Percentiles rank a stretch among this genome's conserved stretches.
Conservation (phyloP, 2,797 vertebrate species). For the Rostrhamus sociabilis region DNA sequence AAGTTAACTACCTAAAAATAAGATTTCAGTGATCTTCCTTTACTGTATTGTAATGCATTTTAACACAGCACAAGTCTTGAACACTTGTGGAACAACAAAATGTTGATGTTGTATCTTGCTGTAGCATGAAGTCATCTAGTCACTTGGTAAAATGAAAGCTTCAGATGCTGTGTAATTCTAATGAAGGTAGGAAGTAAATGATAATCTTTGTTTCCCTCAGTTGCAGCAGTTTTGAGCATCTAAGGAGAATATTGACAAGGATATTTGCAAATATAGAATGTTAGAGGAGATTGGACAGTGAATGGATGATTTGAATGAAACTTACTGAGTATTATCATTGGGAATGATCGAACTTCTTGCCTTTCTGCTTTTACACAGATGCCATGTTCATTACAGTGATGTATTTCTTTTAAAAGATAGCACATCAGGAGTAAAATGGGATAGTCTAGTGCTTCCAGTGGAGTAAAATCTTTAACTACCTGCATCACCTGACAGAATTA, state of each 20-base stretch:
- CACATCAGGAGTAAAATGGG: neutral
- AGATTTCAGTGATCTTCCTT: neutral
- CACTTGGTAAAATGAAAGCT: neutral
- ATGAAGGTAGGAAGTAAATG: neutral
- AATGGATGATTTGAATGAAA: neutral
- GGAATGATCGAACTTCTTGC: neutral
- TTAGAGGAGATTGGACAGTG: neutral
- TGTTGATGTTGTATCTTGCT: neutral
- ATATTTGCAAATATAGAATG: neutral
- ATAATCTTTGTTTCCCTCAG: neutral
- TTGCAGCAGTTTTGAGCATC: neutral
- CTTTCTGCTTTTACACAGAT: neutral
- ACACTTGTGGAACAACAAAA: neutral
- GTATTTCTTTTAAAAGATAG: neutral
- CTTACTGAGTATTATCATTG: neutral
- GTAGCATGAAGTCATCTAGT: neutral
- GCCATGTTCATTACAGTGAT: neutral
- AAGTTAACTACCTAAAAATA: neutral
- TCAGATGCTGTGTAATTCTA: neutral
- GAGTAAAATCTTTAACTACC: neutral
- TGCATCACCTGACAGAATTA: neutral
- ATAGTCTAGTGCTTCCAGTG: neutral
- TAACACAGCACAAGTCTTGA: neutral
- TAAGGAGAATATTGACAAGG: neutral
- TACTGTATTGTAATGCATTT: neutral